phyloP scores from a whole-genome alignment of 64 coral and sea anemone genomes.

The Montipora foliosa region DNA sequence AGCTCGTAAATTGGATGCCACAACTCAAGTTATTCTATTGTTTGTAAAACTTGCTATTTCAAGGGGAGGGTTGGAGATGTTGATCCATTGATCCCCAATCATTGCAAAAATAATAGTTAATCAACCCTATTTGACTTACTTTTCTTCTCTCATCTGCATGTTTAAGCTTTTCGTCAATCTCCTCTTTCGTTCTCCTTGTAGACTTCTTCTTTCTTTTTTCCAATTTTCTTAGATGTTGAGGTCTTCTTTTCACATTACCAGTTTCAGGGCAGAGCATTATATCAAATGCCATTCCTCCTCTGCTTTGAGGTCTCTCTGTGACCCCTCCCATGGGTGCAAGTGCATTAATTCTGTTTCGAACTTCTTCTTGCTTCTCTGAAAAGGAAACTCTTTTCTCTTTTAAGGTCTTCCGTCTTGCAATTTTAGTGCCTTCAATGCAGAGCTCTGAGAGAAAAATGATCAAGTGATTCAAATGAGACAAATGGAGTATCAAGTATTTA shows the following conservation, averaged over 20 bases:
- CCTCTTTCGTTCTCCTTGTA: conserved; percentile 85
- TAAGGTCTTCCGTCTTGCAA: conserved; percentile 68
- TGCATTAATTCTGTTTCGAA: conserved; percentile 75
- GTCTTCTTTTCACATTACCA: conserved; percentile 92
- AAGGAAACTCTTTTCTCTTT: conserved; percentile 86
- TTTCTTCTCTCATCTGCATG: conserved; percentile 76
- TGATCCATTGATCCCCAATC: not conserved
- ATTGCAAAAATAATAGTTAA: not conserved
- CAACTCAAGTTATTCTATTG: too few relatives aligned
- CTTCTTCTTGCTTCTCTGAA: conserved; percentile 77
- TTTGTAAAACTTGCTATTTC: too few relatives aligned
- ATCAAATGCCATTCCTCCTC: conserved; percentile 92
- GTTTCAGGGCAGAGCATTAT: conserved; percentile 90
- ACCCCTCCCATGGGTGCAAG: conserved; percentile 66
- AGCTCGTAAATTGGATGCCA: too few relatives aligned
- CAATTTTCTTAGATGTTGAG: conserved; percentile 78
- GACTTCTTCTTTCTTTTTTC: conserved; percentile 83
- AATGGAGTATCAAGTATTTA: too few relatives aligned
- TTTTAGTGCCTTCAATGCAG: conserved; percentile 67
- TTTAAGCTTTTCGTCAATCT: conserved; percentile 90
- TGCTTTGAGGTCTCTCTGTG: conserved; percentile 82
- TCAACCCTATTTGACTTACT: conserved; percentile 34
- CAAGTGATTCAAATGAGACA: not conserved
- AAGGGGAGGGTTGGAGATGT: too few relatives aligned
- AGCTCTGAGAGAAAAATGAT: conserved; percentile 58